Evolutionary conservation across 2,888 invertebrate species (phyloP).

Genomic region (Tinea trinotella): DNA sequence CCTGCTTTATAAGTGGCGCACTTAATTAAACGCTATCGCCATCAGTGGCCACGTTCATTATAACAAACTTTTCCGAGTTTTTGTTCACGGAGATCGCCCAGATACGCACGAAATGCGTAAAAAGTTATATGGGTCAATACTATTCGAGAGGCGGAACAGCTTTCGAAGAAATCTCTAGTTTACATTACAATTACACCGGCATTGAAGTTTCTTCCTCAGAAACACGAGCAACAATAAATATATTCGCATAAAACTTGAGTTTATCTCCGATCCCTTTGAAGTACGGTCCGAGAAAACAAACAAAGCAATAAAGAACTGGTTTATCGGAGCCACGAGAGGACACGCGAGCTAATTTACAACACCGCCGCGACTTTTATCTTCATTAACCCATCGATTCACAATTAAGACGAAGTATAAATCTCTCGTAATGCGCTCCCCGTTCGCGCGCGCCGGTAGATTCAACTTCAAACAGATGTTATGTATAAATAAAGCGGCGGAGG

Average conservation of each 20-base stretch:
- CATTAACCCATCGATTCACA: constrained; percentile 74
- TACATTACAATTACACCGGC: constrained; percentile 2
- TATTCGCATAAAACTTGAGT: constrained; percentile 63
- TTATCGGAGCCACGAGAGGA: constrained; percentile 70
- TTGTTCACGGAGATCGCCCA: background rate
- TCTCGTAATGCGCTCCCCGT: constrained; percentile 68
- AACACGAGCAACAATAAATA: constrained; percentile 42
- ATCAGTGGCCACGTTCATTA: background rate
- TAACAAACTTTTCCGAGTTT: background rate
- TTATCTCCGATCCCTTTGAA: constrained; percentile 68
- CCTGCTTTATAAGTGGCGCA: constrained; percentile 60
- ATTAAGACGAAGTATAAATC: constrained; percentile 73
- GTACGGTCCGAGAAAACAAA: constrained; percentile 69
- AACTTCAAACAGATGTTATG: constrained; percentile 71
- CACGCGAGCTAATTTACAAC: constrained; percentile 73
- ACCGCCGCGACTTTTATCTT: constrained; percentile 72
- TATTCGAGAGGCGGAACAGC: background rate
- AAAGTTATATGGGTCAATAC: background rate
- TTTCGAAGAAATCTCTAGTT: background rate
- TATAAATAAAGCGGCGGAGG: constrained; percentile 72
- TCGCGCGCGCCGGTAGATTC: constrained; percentile 69
- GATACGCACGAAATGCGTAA: background rate
- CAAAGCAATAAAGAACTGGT: constrained; percentile 71
- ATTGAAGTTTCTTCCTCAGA: background rate
- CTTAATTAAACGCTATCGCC: constrained; percentile 43